Percentiles rank a stretch among this genome's conserved stretches.
phyloP scores from a whole-genome alignment of 1,140 invertebrate species.

The Drosophila funebris region DNA sequence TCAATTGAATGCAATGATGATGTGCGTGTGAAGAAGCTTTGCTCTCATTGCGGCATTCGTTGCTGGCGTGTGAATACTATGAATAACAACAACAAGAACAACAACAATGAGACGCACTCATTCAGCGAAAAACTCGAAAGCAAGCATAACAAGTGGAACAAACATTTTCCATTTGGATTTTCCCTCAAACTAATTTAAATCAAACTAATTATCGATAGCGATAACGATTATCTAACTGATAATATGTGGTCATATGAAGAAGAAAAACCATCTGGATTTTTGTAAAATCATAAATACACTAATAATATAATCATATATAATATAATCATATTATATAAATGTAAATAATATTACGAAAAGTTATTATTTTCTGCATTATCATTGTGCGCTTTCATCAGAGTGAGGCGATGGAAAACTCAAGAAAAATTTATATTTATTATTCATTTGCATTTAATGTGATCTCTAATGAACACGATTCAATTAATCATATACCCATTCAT shows the following conservation, averaged over 20 bases:
- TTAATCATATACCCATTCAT: too few relatives aligned
- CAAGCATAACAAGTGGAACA: constrained; percentile 17
- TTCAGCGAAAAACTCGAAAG: neutral
- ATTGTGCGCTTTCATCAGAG: neutral
- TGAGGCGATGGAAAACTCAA: neutral
- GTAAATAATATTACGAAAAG: neutral
- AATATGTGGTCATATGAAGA: neutral
- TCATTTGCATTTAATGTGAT: too few relatives aligned
- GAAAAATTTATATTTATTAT: neutral
- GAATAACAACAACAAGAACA: constrained; percentile 7
- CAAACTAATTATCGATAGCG: constrained; percentile 7
- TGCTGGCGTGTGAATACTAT: constrained; percentile 24
- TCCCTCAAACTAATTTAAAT: constrained; percentile 14
- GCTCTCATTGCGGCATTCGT: constrained; percentile 26
- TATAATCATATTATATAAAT: too few relatives aligned
- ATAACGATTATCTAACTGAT: constrained; percentile 8
- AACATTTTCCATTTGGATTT: constrained; percentile 31
- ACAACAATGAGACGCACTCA: neutral
- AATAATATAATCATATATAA: neutral
- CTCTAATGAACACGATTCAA: too few relatives aligned
- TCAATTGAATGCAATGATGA: constrained; percentile 11
- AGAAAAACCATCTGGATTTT: neutral
- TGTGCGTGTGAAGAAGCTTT: constrained; percentile 35
- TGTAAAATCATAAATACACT: too few relatives aligned
- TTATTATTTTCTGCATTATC: neutral